Percentiles rank a stretch among this genome's conserved stretches.
Conservation (phyloP, 2,888 invertebrate genomes). For the Athripsodes cinereus region DNA sequence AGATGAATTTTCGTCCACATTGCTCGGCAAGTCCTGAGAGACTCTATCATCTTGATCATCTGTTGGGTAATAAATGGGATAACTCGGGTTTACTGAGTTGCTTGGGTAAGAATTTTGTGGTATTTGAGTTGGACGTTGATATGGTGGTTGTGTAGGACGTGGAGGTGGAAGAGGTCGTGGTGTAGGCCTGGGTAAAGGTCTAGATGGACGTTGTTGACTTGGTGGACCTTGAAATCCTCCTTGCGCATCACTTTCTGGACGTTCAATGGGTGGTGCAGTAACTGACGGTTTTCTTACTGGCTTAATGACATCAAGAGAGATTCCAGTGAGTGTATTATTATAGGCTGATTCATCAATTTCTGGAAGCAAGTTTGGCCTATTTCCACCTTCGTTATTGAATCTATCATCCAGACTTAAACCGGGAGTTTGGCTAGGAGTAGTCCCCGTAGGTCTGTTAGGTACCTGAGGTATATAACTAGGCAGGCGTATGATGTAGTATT, state of each 20-base stretch:
- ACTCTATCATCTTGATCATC: too few relatives aligned
- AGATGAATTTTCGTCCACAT: neutral
- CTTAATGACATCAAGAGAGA: slow-evolving; percentile 7
- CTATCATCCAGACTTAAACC: neutral
- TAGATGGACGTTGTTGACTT: neutral
- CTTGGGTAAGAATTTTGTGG: too few relatives aligned
- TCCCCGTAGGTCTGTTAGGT: neutral
- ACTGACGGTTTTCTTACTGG: slow-evolving; percentile 4
- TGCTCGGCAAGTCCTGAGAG: too few relatives aligned
- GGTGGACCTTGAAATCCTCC: neutral
- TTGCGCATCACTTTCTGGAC: neutral
- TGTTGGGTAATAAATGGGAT: too few relatives aligned
- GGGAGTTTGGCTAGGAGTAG: neutral
- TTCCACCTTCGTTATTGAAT: neutral
- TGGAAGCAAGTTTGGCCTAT: neutral
- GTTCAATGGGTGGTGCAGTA: slow-evolving; percentile 7
- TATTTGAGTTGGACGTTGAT: too few relatives aligned
- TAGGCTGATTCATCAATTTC: slow-evolving; percentile 1
- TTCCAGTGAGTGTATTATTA: slow-evolving; percentile 12
- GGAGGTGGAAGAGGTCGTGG: neutral
- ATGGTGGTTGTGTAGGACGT: neutral
- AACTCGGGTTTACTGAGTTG: too few relatives aligned
- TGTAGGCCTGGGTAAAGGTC: neutral
- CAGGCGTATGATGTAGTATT: neutral
- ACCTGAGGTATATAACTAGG: neutral